Base-by-base conservation (phyloP, 2,888 invertebrate species). In the Drosophila macrospina region DNA sequence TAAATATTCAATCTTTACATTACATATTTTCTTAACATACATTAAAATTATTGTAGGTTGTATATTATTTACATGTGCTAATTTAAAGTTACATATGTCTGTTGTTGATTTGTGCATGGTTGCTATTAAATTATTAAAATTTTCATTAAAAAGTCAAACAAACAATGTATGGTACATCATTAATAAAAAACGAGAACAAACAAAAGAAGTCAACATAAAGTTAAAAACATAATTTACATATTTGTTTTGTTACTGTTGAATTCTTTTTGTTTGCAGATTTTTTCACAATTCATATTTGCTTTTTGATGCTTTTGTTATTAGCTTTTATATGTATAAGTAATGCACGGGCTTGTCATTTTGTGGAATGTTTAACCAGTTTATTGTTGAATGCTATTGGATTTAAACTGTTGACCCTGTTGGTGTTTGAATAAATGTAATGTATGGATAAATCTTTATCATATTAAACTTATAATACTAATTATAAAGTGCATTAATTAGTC, bases 401-500 rank as follows among this genome's bases (percentile, higher is more conserved):
- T 45, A 55, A 48, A 48, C 32, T 24, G 20, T 59, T 61, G 41
- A 60, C 57, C 41, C 56, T 48, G 39, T 64, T 42, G 34, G 15
- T n/a, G 6, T 42, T 65, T 60, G 13, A 47, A 48, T 55, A 54
- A 42, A 64, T 60, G n/a, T 55, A 60, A 62, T 57, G 37, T 62
- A 15, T 20, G 15, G 50, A 51, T 41, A 54, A 32, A 13, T 55
- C 60, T 61, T 55, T 61, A 63, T 67, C 20, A 28, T 51, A 41
- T 52, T 77, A 74, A 70, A 60, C 68, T 69, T 69, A 72, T 69
- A 73, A 70, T 66, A 69, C 69, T 72, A 75, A 75, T 84, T 84
- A 78, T 68, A 71, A 78, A 78, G 72, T 71, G 64, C 66, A 72
- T 85, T 85, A 82, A 85, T 87, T 82, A 85, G 82, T 78, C 54